These are phyloP conservation scores for Caenorhabditis sp. DNA, from an alignment of 2,888 invertebrate species.

Conservation along the genomic window DNA sequence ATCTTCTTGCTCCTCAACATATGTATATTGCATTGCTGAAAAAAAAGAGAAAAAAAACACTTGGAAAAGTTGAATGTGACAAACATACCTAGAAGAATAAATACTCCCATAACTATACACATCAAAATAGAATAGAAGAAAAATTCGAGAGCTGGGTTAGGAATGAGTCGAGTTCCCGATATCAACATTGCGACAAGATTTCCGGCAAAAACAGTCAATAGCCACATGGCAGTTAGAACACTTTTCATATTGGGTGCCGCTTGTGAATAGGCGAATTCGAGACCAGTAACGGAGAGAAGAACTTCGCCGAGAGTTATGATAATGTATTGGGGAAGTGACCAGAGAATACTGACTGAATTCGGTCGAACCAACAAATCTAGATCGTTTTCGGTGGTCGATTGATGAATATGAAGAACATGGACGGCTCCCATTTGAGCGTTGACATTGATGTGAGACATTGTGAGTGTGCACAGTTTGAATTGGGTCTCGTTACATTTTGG, in stretches of 20 bases:
- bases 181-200: slow-evolving; percentile 90
- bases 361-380: slow-evolving; percentile 51
- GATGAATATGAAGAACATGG: slow-evolving; percentile 47
- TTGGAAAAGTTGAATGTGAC: too few species aligned
- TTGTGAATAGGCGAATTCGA: slow-evolving; percentile 90
- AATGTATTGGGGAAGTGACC: slow-evolving; percentile 88
- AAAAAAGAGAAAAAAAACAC: neutral
- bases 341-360: slow-evolving; percentile 63
- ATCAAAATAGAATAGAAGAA: slow-evolving; percentile 69
- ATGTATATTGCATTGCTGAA: slow-evolving; percentile 53
- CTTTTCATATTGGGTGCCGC: slow-evolving; percentile 93
- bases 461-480: neutral
- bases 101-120: slow-evolving; percentile 63
- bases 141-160: slow-evolving; percentile 66
- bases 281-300: slow-evolving; percentile 94
- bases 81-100: slow-evolving; percentile 51
- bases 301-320: slow-evolving; percentile 89
- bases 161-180: slow-evolving; percentile 58
- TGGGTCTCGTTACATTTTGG: neutral
- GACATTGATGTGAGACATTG: slow-evolving; percentile 16
- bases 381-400: slow-evolving; percentile 28
- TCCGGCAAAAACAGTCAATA: slow-evolving; percentile 89
- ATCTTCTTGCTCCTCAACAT: slow-evolving; percentile 38
- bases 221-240: slow-evolving; percentile 85
- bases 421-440: slow-evolving; percentile 50